A percentile compares a stretch with the other conserved stretches of the same genome.
phyloP scores from a whole-genome alignment of 2,888 invertebrate genomes.

The Aquatica leii region DNA sequence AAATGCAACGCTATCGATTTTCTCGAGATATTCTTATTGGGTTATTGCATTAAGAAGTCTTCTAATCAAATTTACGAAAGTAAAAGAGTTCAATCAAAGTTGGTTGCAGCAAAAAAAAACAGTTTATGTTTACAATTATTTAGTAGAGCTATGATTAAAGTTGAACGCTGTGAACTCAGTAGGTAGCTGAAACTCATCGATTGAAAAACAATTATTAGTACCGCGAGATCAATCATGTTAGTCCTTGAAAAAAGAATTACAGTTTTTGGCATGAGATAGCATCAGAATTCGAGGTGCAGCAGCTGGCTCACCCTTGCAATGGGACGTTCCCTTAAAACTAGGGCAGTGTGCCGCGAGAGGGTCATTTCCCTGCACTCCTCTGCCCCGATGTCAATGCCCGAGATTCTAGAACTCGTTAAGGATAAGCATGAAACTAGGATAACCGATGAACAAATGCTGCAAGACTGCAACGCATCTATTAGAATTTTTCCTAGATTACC shows the following conservation, averaged over 20 bases:
- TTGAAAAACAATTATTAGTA: too few relatives aligned
- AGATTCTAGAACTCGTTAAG: slow-evolving; percentile 35
- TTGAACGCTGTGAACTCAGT: too few relatives aligned
- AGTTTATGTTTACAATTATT: too few relatives aligned
- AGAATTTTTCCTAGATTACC: not conserved
- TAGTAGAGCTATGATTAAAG: too few relatives aligned
- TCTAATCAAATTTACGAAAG: too few relatives aligned
- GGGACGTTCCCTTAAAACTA: slow-evolving; percentile 50
- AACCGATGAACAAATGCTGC: slow-evolving; percentile 33
- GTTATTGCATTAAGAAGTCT: too few relatives aligned
- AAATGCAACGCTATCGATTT: too few relatives aligned
- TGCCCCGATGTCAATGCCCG: slow-evolving; percentile 51
- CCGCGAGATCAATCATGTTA: too few relatives aligned
- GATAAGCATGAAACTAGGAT: slow-evolving; percentile 37
- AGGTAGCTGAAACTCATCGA: too few relatives aligned
- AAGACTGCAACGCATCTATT: slow-evolving; percentile 22
- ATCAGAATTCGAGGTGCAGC: slow-evolving; percentile 33
- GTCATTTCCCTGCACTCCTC: slow-evolving; percentile 44
- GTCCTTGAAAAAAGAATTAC: slow-evolving; percentile 6
- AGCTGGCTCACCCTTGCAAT: slow-evolving; percentile 46
- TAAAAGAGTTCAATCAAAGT: too few relatives aligned
- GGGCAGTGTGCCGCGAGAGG: slow-evolving; percentile 56
- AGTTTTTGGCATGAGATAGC: slow-evolving; percentile 20
- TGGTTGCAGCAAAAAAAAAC: too few relatives aligned
- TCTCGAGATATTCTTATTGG: too few relatives aligned